A percentile compares a stretch with the other conserved stretches of the same genome.
Evolutionary conservation across 2,797 vertebrate genomes (phyloP).

Genomic region (Melanotaenia pygmaea): DNA sequence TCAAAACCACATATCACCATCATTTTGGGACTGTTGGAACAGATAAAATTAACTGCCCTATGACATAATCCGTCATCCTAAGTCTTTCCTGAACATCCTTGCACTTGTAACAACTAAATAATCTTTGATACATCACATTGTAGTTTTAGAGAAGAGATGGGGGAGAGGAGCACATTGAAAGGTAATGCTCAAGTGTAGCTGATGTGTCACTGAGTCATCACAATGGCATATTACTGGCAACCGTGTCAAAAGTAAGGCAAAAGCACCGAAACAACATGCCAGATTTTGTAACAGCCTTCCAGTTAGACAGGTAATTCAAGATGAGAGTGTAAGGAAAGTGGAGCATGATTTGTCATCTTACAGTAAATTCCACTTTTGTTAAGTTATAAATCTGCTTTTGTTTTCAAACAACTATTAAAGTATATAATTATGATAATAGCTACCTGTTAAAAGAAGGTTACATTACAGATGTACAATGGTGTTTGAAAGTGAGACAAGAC

Average conservation of each 20-base stretch:
- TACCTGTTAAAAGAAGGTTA: background rate
- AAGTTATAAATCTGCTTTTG: background rate
- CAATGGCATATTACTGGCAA: background rate
- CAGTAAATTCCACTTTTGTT: constrained; percentile 10
- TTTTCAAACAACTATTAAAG: background rate
- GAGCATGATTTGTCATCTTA: constrained; percentile 1
- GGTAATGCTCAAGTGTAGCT: background rate
- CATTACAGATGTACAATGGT: background rate
- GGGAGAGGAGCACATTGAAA: background rate
- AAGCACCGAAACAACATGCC: background rate
- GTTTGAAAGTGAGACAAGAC: background rate
- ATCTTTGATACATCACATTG: too few relatives aligned
- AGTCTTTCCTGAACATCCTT: too few relatives aligned
- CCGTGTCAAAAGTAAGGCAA: background rate
- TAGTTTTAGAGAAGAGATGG: too few relatives aligned
- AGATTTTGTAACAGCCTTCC: constrained; percentile 35
- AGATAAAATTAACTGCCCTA: background rate
- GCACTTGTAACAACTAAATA: too few relatives aligned
- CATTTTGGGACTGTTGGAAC: background rate
- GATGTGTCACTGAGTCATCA: background rate
- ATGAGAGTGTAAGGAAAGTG: constrained; percentile 1
- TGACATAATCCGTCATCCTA: too few relatives aligned
- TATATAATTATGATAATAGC: constrained; percentile 12
- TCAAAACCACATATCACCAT: too few relatives aligned
- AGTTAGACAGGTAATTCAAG: constrained; percentile 24